Evolutionary conservation across 2,113 vertebrate genomes (phyloP), one percentile per base, ranked within the genome.

Genomic region (Percina caprodes): DNA sequence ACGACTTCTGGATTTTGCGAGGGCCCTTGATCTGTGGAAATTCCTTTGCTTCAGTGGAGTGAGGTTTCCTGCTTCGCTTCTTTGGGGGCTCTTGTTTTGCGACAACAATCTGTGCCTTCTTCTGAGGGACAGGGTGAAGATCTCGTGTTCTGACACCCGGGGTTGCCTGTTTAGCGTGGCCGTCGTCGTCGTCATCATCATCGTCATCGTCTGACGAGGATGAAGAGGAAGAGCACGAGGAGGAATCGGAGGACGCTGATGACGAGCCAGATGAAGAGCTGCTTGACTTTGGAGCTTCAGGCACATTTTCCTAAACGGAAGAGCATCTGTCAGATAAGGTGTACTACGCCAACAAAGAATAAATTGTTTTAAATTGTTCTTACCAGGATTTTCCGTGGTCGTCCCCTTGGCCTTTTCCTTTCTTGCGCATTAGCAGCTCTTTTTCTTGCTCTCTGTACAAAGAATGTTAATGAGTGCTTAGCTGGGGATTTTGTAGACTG

Each of bases 51-150:
- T 99, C 97, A 0, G 96, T 95, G 7, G 96, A 91, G 58, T 96
- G 90, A 0, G 96, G 96, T 77, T 97, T 99, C 49, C 97, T 94
- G 4, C 96, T 97, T 0, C 98, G 95, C 74, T 98, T 99, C 89
- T 96, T 97, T 23, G 95, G 90, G 12, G 96, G 80, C 4, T 98
- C 97, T 0, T 95, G 97, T 82, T 98, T 98, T 0, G 97, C 97
- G 81, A 99, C 92, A 49, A 99, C 91, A 46, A 99, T 97, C 94
- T 99, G 98, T 0, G 98, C 97, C 86, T 99, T 99, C 95, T 99
- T 99, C 94, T 99, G 98, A 0, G 98, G 98, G 63, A 99, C 97
- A 0, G 97, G 97, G 83, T 98, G 97, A 0, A 96, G 95, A 76
- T 99, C 98, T 0, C 98, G 94, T 2, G 95, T 91, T 24, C 97